phyloP scores from a whole-genome alignment of 2,797 vertebrate species.

The Sebastes alutus region DNA sequence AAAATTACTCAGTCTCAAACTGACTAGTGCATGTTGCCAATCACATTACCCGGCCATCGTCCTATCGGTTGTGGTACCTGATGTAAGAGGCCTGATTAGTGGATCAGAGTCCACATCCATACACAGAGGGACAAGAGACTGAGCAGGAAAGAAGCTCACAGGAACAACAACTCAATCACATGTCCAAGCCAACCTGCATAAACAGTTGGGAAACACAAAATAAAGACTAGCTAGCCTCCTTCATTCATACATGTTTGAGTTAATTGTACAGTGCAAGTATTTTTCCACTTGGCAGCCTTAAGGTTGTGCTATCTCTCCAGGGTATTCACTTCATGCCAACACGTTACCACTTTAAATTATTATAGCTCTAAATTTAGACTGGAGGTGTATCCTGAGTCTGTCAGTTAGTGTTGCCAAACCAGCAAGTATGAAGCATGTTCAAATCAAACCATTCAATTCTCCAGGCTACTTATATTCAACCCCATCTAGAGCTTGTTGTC shows the following conservation, averaged over 20 bases:
- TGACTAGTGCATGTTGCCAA: neutral
- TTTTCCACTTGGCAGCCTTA: neutral
- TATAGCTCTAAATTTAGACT: conserved; percentile 12
- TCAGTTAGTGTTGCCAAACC: neutral
- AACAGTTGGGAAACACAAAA: neutral
- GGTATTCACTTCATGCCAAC: neutral
- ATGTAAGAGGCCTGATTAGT: conserved; percentile 32
- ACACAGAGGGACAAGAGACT: neutral
- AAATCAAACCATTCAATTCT: conserved; percentile 24
- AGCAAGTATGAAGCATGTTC: neutral
- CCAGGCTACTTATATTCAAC: neutral
- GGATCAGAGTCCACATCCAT: neutral
- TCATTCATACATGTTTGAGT: neutral
- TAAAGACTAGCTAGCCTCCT: neutral
- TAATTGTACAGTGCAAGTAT: neutral
- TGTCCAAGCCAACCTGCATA: neutral
- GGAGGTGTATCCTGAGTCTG: neutral
- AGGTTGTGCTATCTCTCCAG: neutral
- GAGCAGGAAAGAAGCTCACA: neutral
- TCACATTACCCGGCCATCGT: neutral
- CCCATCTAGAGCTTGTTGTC: neutral
- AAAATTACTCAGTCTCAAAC: neutral
- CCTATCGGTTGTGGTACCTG: conserved; percentile 22
- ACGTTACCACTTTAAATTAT: conserved; percentile 6
- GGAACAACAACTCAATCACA: neutral